phyloP scores from a whole-genome alignment of 2,797 vertebrate species.

The Rallus crepitans region DNA sequence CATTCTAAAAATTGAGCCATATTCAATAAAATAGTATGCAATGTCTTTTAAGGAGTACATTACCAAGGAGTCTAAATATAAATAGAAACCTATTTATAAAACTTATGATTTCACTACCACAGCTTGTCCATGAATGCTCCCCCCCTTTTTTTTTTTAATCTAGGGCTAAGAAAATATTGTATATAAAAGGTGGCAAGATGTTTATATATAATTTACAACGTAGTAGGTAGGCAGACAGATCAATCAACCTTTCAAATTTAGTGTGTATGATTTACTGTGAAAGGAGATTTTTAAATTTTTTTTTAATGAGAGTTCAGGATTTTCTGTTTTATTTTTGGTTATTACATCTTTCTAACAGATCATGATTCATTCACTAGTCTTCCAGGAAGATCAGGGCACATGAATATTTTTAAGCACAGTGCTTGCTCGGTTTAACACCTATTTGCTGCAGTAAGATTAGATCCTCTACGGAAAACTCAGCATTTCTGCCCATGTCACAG shows the following conservation, averaged over 20 bases:
- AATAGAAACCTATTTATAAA: not conserved
- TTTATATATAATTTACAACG: not conserved
- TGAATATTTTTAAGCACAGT: not conserved
- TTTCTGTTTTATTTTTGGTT: conserved; percentile 52
- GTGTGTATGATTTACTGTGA: not conserved
- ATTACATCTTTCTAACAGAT: conserved; percentile 11
- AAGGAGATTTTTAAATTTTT: not conserved
- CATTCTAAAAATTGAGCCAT: not conserved
- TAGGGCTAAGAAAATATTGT: not conserved
- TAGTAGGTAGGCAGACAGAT: conserved; percentile 8
- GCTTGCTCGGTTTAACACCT: not conserved
- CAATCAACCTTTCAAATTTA: not conserved
- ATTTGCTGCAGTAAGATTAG: not conserved
- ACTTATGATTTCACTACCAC: not conserved
- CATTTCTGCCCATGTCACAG: not conserved
- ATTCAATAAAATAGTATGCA: not conserved
- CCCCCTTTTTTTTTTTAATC: not conserved
- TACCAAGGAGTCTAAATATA: not conserved
- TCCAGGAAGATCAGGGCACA: not conserved
- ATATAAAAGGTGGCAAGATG: not conserved
- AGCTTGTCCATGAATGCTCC: not conserved
- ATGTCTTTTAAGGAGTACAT: not conserved
- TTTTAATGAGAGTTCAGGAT: conserved; percentile 9
- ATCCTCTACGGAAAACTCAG: not conserved
- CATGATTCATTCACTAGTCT: conserved; percentile 30